Evolutionary conservation across 2,797 vertebrate species (phyloP).

Genomic region (Melanotaenia nigrans): DNA sequence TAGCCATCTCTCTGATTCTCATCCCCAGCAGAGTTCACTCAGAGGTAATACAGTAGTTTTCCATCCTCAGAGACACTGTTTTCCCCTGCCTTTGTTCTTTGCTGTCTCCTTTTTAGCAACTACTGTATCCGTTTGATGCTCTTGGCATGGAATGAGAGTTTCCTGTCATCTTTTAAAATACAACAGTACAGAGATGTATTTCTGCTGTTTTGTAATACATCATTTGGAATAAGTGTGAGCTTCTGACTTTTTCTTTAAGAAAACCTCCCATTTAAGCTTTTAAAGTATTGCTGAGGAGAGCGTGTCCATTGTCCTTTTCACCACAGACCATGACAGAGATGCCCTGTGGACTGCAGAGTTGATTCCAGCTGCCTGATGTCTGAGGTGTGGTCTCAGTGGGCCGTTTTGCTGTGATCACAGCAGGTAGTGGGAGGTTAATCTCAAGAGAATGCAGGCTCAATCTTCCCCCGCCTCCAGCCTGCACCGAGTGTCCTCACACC

Average conservation of each 20-base stretch:
- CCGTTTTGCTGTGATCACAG: conserved; percentile 78
- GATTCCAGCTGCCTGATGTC: conserved; percentile 52
- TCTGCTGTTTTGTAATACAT: conserved; percentile 8
- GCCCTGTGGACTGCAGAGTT: conserved; percentile 49
- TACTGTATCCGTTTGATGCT: conserved; percentile 29
- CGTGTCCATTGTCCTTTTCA: conserved; percentile 15
- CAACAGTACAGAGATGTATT: conserved; percentile 22
- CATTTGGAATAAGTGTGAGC: background rate
- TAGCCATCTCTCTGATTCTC: conserved; percentile 80
- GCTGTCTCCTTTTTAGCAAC: conserved; percentile 55
- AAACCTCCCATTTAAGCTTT: background rate
- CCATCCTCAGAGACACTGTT: conserved; percentile 65
- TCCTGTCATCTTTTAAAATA: conserved; percentile 31
- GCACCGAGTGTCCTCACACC: conserved; percentile 62
- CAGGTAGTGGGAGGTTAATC: conserved; percentile 79
- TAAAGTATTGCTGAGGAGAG: conserved; percentile 17
- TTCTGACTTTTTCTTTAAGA: background rate
- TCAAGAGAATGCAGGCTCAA: conserved; percentile 74
- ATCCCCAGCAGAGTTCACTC: conserved; percentile 82
- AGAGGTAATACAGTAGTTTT: conserved; percentile 79
- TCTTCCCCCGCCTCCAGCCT: conserved; percentile 70
- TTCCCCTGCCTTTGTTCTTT: conserved; percentile 73
- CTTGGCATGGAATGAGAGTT: conserved; percentile 45
- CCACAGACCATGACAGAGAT: conserved; percentile 39
- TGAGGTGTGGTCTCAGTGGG: conserved; percentile 68